Evolutionary conservation across 30 jellyfish, hydroid and myxozoan genomes (phyloP), one percentile per base, ranked within the genome.

Genomic region (Aurelia sp.): DNA sequence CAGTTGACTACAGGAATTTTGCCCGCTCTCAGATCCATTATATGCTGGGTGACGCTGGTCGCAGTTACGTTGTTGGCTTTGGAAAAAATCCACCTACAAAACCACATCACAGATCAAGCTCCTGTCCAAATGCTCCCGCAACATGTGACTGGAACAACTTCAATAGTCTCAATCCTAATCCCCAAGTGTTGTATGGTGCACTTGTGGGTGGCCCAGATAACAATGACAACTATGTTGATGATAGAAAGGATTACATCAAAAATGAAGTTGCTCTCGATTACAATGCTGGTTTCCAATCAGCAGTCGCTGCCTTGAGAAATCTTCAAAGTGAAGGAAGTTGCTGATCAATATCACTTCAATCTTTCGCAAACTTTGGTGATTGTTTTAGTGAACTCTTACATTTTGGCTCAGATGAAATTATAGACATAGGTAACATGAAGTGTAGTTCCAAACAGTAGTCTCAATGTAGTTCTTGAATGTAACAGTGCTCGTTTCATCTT

Each of bases 171-270:
- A 30, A 19, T 19, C 89, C 91, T 10, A 87, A 87, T 44, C 91
- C 96, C 15, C 91, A 77, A 18, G 63, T 59, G 0, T 70, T 87
- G 82, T 87, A 87, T 44, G 96, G 96, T n/a, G 96, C 96, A 16
- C 87, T 87, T 65, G 96, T 87, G 17, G 96, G 96, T 12, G 96
- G 96, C 12, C 96, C 96, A 1, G 96, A 71, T 78, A 21, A n/a
- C 31, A 16, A 68, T 31, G 96, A 71, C 47, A 37, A 53, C 19
- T 87, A 87, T 65, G 75, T 47, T 6, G 96, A 87, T 78, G 64
- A 65, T 15, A 71, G 96, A 40, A 60, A 44, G 16, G 96, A 87
- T 68, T 87, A 76, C 88, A 59, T 87, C 62, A 78, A 78, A 72
- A 87, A 87, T 87, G 96, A 78, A 78, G 96, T 87, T 18, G 82